Base-by-base conservation (phyloP, 2,113 vertebrate species). In the Coryphaenoides rupestris region DNA sequence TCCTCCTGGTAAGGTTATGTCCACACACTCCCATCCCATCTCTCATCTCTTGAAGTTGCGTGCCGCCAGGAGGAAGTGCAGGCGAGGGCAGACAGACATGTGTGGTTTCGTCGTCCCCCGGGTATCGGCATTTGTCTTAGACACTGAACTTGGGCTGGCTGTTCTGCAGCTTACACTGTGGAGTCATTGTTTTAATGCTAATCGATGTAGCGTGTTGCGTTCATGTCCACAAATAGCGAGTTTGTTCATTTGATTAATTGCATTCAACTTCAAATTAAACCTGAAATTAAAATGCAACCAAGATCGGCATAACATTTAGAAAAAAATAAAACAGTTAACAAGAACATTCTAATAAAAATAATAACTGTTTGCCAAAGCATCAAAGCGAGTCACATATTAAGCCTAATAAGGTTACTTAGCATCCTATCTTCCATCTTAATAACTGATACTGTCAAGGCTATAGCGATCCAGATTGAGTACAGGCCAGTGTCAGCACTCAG, bases 141-240 rank as follows among this genome's bases (percentile, higher is more conserved):
- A 40, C 67, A 70, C 28, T 62, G 56, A 73, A 76, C 65, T 70
- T 55, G 21, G 26, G 56, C 68, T 65, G 26, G n/a, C n/a, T 40
- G 63, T n/a, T 50, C 66, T 70, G 72, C 61, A 61, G 22, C 83
- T 81, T 86, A 72, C n/a, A 13, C 15, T 4, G 49, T 78, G 66
- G 75, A 68, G 58, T 66, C 76, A 75, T 86, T 89, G 80, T 88
- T 81, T 85, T 78, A 66, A 74, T 78, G 74, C 69, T 86, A 84
- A 88, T 80, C 79, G 72, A 79, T n/a, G n/a, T n/a, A n/a, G n/a
- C n/a, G n/a, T n/a, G n/a, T n/a, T n/a, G n/a, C n/a, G n/a, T n/a
- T n/a, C n/a, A n/a, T n/a, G n/a, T n/a, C n/a, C n/a, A n/a, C n/a
- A 68, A 78, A 53, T 49, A 79, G 76, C 74, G 55, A 81, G 76